Evolutionary conservation across 2,888 invertebrate species (phyloP).

Genomic region (Pristionchus maxplancki): DNA sequence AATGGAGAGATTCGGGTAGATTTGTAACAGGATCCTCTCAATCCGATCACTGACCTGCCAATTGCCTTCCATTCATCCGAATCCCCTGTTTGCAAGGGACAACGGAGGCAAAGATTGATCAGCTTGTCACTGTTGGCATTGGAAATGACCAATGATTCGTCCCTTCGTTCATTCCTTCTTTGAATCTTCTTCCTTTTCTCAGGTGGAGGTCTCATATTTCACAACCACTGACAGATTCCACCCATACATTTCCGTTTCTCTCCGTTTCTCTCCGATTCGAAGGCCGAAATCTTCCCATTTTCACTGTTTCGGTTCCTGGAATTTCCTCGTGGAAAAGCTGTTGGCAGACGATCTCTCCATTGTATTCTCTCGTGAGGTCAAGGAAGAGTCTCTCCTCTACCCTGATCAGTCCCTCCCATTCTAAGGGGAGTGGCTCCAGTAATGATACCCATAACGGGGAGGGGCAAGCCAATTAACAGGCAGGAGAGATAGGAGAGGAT

Average conservation of each 20-base stretch:
- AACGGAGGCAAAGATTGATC: neutral
- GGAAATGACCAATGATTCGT: neutral
- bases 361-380: neutral
- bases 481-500: slow-evolving; percentile 17
- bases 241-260: slow-evolving; percentile 29
- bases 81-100: neutral
- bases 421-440: slow-evolving; percentile 42
- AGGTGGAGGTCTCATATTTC: slow-evolving; percentile 4
- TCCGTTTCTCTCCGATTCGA: neutral
- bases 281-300: neutral
- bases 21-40: neutral
- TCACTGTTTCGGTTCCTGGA: neutral
- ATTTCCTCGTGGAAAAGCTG: neutral
- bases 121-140: neutral
- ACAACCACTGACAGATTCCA: neutral
- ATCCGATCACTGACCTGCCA: neutral
- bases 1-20: neutral
- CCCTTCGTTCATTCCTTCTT: neutral
- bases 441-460: slow-evolving; percentile 39
- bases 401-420: slow-evolving; percentile 17
- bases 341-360: slow-evolving; percentile 17
- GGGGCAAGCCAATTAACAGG: slow-evolving; percentile 35
- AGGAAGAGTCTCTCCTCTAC: neutral
- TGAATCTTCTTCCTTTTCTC: neutral
- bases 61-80: neutral